Base-by-base conservation (phyloP, 2,113 vertebrate genomes). In the Phrynosoma blainvillii region DNA sequence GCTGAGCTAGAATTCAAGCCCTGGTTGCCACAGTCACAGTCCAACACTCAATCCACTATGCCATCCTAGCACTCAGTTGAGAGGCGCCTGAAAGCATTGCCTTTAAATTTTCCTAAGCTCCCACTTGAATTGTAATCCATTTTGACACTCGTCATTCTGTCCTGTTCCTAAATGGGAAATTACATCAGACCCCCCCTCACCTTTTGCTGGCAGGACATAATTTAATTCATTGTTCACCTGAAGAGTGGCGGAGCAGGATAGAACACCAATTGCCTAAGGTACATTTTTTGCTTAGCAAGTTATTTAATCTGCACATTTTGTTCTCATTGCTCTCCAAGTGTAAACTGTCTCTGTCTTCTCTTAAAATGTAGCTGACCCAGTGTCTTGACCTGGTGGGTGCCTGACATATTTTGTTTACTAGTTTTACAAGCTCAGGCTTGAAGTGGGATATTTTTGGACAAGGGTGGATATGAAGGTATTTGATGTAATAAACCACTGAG, bases 231-330 rank as follows among this genome's bases (percentile, higher is more conserved):
- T 87, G 68, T 65, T 87, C 86, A 87, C 79, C 85, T 62, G 32
- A 87, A 84, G 32, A 68, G 79, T 81, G 73, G 68, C 73, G 54
- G 36, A 81, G 86, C 54, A 87, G 68, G 78, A 82, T 81, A 81
- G 86, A 87, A 87, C 54, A n/a, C 79, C 71, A 82, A 62, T 81
- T 81, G 79, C 86, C 86, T 87, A 65, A 81, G 86, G 86, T 75
- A 81, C 54, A 62, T 87, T 75, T 82, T 71, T 82, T 47, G 52
- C 23, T 81, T 87, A 47, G 68, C 74, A 73, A 74, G 54, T 87
- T 87, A 75, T 87, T 87, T 75, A 81, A 81, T 75, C 86, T 87
- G 86, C 62, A 87, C 86, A 87, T 87, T 81, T 87, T n/a, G 54
- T 87, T 87, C 86, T 62, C 30, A 47, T 59, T 59, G 68, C 79